A percentile compares a stretch with the other conserved stretches of the same genome.
These are phyloP conservation scores for Ectemnius continuus DNA, from an alignment of 2,888 invertebrate species.

Conservation along the genomic window DNA sequence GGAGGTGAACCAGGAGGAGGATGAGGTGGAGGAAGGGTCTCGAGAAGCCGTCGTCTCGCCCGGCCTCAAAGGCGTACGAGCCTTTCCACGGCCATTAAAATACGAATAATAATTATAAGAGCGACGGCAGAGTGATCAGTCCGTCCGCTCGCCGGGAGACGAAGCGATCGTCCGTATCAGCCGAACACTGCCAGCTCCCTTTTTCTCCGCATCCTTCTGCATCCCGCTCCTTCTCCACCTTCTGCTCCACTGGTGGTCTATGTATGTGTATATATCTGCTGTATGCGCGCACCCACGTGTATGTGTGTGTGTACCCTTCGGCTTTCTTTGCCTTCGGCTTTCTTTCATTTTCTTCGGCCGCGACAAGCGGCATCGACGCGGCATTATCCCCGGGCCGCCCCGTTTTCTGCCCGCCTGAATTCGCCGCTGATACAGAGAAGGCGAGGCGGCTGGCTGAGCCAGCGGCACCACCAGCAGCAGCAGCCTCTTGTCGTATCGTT, in stretches of 20 bases:
- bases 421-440: constrained; percentile 36
- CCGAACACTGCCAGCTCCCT: constrained; percentile 42
- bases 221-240: constrained; percentile 17
- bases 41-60: constrained; percentile 65
- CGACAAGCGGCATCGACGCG: constrained; percentile 34
- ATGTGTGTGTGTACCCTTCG: too few relatives aligned
- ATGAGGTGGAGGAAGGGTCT: constrained; percentile 58
- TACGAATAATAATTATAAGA: constrained; percentile 78
- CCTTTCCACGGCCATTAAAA: constrained; percentile 76
- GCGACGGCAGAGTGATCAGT: constrained; percentile 76
- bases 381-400: constrained; percentile 25
- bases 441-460: too few relatives aligned
- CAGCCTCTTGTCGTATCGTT: constrained; percentile 36
- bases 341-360: constrained; percentile 34
- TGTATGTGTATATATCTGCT: too few relatives aligned
- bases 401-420: constrained; percentile 36
- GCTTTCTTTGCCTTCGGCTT: constrained; percentile 23
- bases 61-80: constrained; percentile 72
- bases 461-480: too few relatives aligned
- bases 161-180: constrained; percentile 74
- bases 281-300: too few relatives aligned
- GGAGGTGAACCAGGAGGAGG: constrained; percentile 16
- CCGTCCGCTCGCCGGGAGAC: constrained; percentile 60
- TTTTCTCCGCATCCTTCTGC: constrained; percentile 33
- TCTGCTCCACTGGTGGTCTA: constrained; percentile 9